Evolutionary conservation across 1,140 invertebrate species (phyloP).

Genomic region (Drosophila bocki): DNA sequence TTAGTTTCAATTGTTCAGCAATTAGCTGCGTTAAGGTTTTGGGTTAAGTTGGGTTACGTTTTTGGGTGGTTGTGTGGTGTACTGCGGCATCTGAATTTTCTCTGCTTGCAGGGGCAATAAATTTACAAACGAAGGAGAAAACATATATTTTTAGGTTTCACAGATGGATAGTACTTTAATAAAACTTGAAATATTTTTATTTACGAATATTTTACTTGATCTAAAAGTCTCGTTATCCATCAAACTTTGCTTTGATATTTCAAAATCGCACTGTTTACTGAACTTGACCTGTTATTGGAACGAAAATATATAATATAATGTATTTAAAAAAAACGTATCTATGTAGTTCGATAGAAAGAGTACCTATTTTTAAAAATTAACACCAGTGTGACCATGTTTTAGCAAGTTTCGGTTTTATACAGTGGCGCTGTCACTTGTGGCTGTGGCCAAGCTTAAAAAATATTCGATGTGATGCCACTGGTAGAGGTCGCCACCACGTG

Average conservation of each 20-base stretch:
- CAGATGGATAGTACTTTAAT: no score
- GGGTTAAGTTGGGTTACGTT: constrained; percentile 62
- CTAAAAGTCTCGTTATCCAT: no score
- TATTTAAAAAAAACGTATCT: no score
- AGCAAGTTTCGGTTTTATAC: neutral
- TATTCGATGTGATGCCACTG: neutral
- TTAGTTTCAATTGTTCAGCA: constrained; percentile 63
- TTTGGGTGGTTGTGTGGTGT: constrained; percentile 13
- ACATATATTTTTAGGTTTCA: no score
- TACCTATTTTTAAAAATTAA: neutral
- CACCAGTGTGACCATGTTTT: neutral
- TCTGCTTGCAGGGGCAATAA: constrained; percentile 25
- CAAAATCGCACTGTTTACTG: no score
- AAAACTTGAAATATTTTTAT: no score
- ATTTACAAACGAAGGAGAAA: constrained; percentile 1
- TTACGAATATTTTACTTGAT: no score
- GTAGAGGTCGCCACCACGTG: constrained; percentile 3
- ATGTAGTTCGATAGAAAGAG: no score
- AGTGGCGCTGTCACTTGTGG: neutral
- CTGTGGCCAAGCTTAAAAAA: neutral
- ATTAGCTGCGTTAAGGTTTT: constrained; percentile 65
- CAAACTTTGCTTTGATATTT: no score
- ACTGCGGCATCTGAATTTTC: neutral
- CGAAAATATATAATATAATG: no score
- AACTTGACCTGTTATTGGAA: no score